Base-by-base conservation (phyloP, 2,113 vertebrate genomes). In the Chaetodon trifascialis region DNA sequence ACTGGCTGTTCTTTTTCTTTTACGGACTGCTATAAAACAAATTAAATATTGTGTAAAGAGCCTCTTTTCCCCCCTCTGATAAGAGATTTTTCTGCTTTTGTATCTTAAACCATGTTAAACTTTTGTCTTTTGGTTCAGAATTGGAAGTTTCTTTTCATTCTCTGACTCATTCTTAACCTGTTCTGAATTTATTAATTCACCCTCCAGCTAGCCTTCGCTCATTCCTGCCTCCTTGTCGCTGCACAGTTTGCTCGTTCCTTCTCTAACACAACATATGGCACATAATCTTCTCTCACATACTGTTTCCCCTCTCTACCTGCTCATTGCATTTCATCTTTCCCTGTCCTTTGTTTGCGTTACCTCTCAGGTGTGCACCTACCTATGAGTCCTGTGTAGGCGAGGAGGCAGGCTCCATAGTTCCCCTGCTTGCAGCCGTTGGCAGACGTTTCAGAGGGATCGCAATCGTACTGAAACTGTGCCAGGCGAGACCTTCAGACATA, bases 311-410 rank as follows among this genome's bases (percentile, higher is more conserved):
- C 42, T 59, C 68, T 54, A 76, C 44, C 36, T 65, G 11, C 64
- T 84, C n/a, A 42, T 76, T 72, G 65, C 2, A 47, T 62, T 56
- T 80, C 1, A 42, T 44, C 40, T 40, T 70, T n/a, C 52, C 14
- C 11, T 14, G 8, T 0, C 19, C 10, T 68, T 4, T 55, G 30
- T 59, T 7, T 17, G 36, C 52, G 19, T 75, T 56, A 38, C 23
- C 34, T 80, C 62, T 84, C 49, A 56, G 44, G 52, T 68, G 66
- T 64, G 49, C 46, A 88, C 93, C 54, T 93, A 98, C 98, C 98
- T 86, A 99, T 96, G 78, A 99, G 96, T 56, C 98, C 97, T 0
- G 97, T 98, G 85, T 97, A 99, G 3, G 97, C 96, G 73, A 96
- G 90, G 15, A 97, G 95, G 34, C 98, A 99, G 60, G 94, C 90